phyloP scores from a whole-genome alignment of 2,797 vertebrate species.

The Gymnoscopelus microlampas region DNA sequence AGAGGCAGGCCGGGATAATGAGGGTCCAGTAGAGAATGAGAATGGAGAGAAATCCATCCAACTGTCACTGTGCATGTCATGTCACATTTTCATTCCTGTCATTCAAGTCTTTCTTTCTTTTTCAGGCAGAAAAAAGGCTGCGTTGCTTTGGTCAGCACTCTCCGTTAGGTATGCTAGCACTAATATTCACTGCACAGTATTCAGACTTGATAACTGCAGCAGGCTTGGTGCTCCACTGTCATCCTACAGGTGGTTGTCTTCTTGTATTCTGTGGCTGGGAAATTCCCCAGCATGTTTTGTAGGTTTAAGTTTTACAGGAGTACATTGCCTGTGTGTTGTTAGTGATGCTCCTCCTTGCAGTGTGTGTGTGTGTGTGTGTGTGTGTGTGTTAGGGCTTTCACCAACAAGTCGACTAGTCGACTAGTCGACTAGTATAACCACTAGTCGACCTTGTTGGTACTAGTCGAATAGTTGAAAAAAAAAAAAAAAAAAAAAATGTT shows the following conservation, averaged over 20 bases:
- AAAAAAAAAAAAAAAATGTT: too few species aligned
- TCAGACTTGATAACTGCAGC: background rate
- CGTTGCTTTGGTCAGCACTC: background rate
- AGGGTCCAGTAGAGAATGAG: background rate
- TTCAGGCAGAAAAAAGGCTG: background rate
- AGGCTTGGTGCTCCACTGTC: too few species aligned
- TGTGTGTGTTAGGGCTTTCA: too few species aligned
- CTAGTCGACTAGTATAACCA: too few species aligned
- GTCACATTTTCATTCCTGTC: background rate
- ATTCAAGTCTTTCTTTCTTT: background rate
- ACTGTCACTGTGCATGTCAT: too few species aligned
- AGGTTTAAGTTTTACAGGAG: background rate
- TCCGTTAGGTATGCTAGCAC: background rate
- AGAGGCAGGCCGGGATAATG: background rate
- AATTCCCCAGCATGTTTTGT: background rate
- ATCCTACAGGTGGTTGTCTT: background rate
- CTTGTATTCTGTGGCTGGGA: slow-evolving; percentile 9
- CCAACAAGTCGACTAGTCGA: too few species aligned
- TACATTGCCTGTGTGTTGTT: background rate
- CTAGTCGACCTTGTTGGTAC: too few species aligned
- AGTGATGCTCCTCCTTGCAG: background rate
- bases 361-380: background rate
- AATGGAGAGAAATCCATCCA: too few species aligned
- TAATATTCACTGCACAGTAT: background rate
- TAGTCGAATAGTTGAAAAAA: too few species aligned